Evolutionary conservation across 2,797 vertebrate genomes (phyloP).

Genomic region (Anas georgica): DNA sequence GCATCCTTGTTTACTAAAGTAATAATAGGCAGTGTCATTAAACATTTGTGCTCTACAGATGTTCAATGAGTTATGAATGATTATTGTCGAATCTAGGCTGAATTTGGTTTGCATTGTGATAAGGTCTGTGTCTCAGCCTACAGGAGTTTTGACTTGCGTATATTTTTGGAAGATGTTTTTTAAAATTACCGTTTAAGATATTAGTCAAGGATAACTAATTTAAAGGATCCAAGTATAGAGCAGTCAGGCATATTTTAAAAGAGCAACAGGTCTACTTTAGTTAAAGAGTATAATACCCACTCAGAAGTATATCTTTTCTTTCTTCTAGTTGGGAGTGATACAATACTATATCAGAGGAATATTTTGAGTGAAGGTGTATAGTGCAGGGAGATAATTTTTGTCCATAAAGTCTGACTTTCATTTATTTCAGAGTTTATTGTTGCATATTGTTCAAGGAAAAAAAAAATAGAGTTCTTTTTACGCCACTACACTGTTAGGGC

Average conservation of each 20-base stretch:
- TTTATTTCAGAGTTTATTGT: slow-evolving; percentile 45
- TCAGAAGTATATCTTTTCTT: slow-evolving; percentile 51
- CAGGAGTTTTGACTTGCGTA: slow-evolving; percentile 27
- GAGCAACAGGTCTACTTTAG: slow-evolving; percentile 60
- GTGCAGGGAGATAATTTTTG: slow-evolving; percentile 51
- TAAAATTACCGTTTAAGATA: slow-evolving; percentile 56
- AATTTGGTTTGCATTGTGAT: slow-evolving; percentile 70
- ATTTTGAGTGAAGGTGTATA: slow-evolving; percentile 42
- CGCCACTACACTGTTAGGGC: neutral
- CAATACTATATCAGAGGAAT: slow-evolving; percentile 16
- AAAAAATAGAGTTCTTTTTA: slow-evolving; percentile 56
- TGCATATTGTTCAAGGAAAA: slow-evolving; percentile 49
- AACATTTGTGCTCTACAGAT: slow-evolving; percentile 74
- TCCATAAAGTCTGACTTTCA: slow-evolving; percentile 1
- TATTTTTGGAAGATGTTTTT: slow-evolving; percentile 60
- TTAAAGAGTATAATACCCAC: slow-evolving; percentile 28
- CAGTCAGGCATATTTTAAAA: slow-evolving; percentile 57
- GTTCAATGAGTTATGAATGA: slow-evolving; percentile 65
- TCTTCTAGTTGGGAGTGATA: slow-evolving; percentile 48
- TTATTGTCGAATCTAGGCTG: slow-evolving; percentile 64
- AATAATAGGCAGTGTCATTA: slow-evolving; percentile 75
- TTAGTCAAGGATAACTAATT: slow-evolving; percentile 66
- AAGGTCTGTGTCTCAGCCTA: slow-evolving; percentile 68
- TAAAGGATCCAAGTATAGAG: slow-evolving; percentile 59
- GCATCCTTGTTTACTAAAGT: slow-evolving; percentile 76